Evolutionary conservation across 2,113 vertebrate species (phyloP), one percentile per base, ranked within the genome.

Genomic region (Microtus montanus): DNA sequence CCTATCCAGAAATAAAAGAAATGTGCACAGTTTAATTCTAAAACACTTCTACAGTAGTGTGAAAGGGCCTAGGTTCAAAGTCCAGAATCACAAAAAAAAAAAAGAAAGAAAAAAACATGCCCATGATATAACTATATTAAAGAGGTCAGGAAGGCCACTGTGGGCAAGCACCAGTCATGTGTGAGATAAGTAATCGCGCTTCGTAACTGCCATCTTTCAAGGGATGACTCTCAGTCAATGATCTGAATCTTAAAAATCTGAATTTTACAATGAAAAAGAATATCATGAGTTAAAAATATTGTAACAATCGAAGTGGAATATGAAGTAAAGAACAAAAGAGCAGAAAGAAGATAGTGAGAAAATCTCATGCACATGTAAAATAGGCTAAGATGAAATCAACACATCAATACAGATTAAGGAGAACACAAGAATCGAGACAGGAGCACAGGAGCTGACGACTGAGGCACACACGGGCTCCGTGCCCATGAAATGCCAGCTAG

Each of bases 231-330:
- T 61, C 38, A 14, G 24, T 80, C 58, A 20, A 38, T 5, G 64
- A 79, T 75, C 85, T 93, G 75, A 92, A 84, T 70, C n/a, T 87
- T 96, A 33, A 47, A 74, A 79, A 75, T 19, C 58, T 58, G 58
- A 58, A 20, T 58, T 87, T 96, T 52, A 47, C 79, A 79, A 75
- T 19, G 49, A 15, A 52, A 87, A 84, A 58, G 7, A 77, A 44
- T 17, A 33, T 13, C 38, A 41, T 74, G 33, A 70, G 41, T 19
- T 47, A 22, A 64, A 64, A 63, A 66, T 28, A 41, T 35, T 87
- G 12, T 52, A 58, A 66, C 24, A 85, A 87, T 52, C 4, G 52
- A 89, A 47, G 1, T 86, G 10, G 44, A 89, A 91, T n/a, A 77
- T 41, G 38, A 95, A 93, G 91, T 12, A 86, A 7, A 54, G 10